These are phyloP conservation scores for Poecile montanus DNA, from an alignment of 2,797 vertebrate genomes.

Conservation along the genomic window DNA sequence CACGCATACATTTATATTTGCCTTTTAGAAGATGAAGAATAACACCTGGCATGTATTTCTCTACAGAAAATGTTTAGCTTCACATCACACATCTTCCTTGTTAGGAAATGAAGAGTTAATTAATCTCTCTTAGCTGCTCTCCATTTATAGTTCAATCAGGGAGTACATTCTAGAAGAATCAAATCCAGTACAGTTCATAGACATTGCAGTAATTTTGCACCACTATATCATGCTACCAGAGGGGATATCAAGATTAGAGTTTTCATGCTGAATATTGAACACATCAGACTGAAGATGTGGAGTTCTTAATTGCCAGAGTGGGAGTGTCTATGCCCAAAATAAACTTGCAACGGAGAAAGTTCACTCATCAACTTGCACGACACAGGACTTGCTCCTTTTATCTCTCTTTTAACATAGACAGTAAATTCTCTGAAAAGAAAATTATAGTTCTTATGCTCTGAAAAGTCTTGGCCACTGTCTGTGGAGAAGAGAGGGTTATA, in stretches of 20 bases:
- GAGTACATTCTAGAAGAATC: conserved; percentile 32
- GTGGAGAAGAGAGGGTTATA: not conserved
- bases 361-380: not conserved
- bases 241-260: conserved; percentile 24
- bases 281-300: not conserved
- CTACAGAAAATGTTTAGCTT: conserved; percentile 17
- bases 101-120: conserved; percentile 53
- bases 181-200: conserved; percentile 16
- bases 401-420: not conserved
- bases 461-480: not conserved
- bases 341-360: not conserved
- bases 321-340: not conserved
- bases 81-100: not conserved
- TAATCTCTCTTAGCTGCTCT: conserved; percentile 35
- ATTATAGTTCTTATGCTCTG: not conserved
- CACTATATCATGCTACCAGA: conserved; percentile 7
- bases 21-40: not conserved
- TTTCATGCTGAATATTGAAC: conserved; percentile 41
- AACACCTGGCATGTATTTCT: not conserved
- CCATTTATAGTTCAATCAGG: conserved; percentile 40
- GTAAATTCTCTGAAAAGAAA: not conserved
- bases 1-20: not conserved
- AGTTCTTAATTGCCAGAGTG: not conserved
- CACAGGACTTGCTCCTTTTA: not conserved
- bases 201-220: conserved; percentile 10